Base-by-base conservation (phyloP, 2,888 invertebrate genomes). In the Schizotus pectinicornis region DNA sequence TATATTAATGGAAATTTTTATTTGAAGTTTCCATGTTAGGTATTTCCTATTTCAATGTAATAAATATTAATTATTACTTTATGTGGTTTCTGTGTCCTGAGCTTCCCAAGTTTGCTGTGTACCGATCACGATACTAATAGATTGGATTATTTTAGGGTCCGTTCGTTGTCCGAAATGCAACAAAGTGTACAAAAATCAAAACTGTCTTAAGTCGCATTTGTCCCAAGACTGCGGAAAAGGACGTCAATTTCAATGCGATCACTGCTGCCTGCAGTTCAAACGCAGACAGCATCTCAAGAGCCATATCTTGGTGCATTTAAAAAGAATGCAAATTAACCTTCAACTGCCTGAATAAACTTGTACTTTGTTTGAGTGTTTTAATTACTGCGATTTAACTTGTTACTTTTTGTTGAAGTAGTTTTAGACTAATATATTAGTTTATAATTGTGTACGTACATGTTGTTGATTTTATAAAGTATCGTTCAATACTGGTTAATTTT, bases 231-330 rank as follows among this genome's bases (percentile, higher is more conserved):
- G 69, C 45, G 61, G 59, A 8, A 62, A 57, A 11, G 67, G 39
- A 51, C 64, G 55, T 8, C 36, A 59, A 37, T 69, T 58, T 43
- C 11, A 43, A 5, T 69, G 67, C 36, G 58, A 59, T n/a, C 45
- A 50, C 1, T 69, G 69, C 38, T 9, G 36, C 6, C 63, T 61
- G 41, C 37, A 52, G 5, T 59, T 64, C n/a, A 65, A 59, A 48
- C 51, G 69, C 34, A 67, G 61, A 36, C 62, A 69, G 42, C 68
- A 70, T 50, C 45, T 70, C 7, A 63, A 59, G 36, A 53, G 57
- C 8, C 70, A 72, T 50, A 22, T 22, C 22, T 3, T 22, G 22
- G 22, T 22, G 22, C 22, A 52, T 67, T 14, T 57, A 42, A 35
- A 61, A 62, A 6, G 59, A 62, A 22, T 70, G 70, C 59, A 22